phyloP scores from a whole-genome alignment of 2,888 invertebrate species.

The Ophioninae sp. region DNA sequence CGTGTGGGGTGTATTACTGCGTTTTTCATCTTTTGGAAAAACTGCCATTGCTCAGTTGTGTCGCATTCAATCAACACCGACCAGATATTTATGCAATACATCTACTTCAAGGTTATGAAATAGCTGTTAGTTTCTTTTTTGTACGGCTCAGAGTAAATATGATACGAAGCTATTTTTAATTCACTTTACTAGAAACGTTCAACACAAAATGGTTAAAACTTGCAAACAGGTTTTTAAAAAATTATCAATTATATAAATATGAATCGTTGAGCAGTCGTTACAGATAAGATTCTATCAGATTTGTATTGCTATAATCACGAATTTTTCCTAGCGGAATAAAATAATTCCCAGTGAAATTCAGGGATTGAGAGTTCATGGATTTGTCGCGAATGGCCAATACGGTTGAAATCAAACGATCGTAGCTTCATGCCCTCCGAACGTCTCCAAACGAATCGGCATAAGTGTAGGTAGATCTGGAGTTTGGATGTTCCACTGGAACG shows the following conservation, averaged over 20 bases:
- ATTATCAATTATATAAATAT: neutral
- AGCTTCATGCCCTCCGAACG: neutral
- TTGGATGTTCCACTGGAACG: slow-evolving; percentile 73
- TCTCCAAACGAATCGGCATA: slow-evolving; percentile 61
- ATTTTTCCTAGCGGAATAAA: neutral
- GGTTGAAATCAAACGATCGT: neutral
- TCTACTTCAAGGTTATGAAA: no score
- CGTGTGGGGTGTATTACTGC: no score
- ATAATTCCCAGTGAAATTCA: neutral
- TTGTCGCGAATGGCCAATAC: no score
- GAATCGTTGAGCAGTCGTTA: neutral
- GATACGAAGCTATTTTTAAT: neutral
- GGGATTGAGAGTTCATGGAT: neutral
- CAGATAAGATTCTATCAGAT: neutral
- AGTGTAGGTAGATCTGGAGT: slow-evolving; percentile 69
- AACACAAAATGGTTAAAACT: neutral
- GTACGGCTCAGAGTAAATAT: no score
- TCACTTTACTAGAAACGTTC: neutral
- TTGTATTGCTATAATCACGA: neutral
- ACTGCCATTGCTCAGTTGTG: no score
- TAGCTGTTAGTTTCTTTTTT: no score
- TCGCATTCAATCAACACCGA: no score
- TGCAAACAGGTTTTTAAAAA: neutral
- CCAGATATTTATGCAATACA: no score
- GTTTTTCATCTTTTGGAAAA: no score